Evolutionary conservation across 2,888 invertebrate species (phyloP), one percentile per base, ranked within the genome.

Genomic region (Drepana falcataria): DNA sequence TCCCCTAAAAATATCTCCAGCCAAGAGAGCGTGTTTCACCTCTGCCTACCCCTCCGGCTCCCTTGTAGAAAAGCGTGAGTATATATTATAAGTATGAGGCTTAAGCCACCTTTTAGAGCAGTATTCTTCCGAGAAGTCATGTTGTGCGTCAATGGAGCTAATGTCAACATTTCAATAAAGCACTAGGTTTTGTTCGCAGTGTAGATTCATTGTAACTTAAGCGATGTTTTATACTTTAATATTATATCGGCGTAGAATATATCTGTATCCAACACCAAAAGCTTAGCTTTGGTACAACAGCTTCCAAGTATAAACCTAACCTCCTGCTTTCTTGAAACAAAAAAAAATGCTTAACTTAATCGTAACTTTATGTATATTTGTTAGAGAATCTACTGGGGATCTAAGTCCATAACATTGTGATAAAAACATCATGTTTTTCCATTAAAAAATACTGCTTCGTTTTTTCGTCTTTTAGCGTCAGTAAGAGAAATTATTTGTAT

Each of bases 301-400:
- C 44, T 44, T 44, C 9, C 44, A 9, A 44, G 44, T 40, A 40
- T 44, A 44, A 37, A 44, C 67, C 57, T 69, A 76, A 83, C 89
- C 88, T 88, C 73, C 76, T 89, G 89, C 89, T 90, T 88, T 86
- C 75, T 88, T 88, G 87, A 90, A 83, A 86, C 69, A n/a, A n/a
- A 65, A 77, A 72, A 75, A 68, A 72, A 68, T 79, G 83, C 83
- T 83, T 82, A 83, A 76, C 73, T 84, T 83, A 82, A 81, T 81
- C 81, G 75, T 87, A 87, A 85, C 86, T 88, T 80, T 87, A 87
- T 89, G 88, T 90, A 89, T 88, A 89, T 88, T 89, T 87, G 83
- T 79, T 82, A 84, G 84, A 79, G 78, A 86, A 83, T 81, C 82
- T 83, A 83, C 85, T 82, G 83, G 77, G 82, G 85, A 85, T 77